Evolutionary conservation across 2,888 invertebrate species (phyloP), one percentile per base, ranked within the genome.

Genomic region (Clistopyga incitator): DNA sequence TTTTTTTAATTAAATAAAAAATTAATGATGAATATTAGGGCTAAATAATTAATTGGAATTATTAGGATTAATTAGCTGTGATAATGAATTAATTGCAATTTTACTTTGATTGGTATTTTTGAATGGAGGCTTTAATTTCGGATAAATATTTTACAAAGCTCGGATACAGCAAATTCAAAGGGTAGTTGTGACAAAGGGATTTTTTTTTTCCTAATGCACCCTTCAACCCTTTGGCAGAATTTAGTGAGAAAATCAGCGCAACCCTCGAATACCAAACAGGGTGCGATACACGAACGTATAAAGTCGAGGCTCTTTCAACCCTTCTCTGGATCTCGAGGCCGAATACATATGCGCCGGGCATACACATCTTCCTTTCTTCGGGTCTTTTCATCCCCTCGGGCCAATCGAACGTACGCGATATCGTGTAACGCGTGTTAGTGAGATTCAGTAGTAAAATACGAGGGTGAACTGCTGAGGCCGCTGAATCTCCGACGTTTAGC

Each of bases 181-280:
- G n/a, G n/a, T n/a, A n/a, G n/a, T n/a, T n/a, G n/a, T n/a, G n/a
- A n/a, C n/a, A n/a, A n/a, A 76, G 56, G 77, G 47, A 70, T 68
- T 78, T 56, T 61, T 78, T 70, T 45, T 56, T 59, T 29, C 68
- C 71, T 13, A 56, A 18, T 23, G 56, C 29, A 2, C 10, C 47
- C 38, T 54, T 18, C 18, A 13, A 11, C 29, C 18, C 38, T 34
- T 34, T 23, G 71, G 23, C 38, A 34, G 8, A 70, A 34, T 52
- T 13, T 42, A 47, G 29, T 25, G 67, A 71, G 67, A 68, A 77
- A 68, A 56, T 68, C 77, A 76, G 56, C 76, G 76, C 65, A 65
- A 67, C 65, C 65, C 52, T 67, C 54, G 76, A 76, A 76, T 76
- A 76, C 65, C 76, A 54, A 76, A 76, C 65, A 42, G 67, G 76